Conservation (phyloP, 2,797 vertebrate genomes). For the Lindbergichthys nudifrons region DNA sequence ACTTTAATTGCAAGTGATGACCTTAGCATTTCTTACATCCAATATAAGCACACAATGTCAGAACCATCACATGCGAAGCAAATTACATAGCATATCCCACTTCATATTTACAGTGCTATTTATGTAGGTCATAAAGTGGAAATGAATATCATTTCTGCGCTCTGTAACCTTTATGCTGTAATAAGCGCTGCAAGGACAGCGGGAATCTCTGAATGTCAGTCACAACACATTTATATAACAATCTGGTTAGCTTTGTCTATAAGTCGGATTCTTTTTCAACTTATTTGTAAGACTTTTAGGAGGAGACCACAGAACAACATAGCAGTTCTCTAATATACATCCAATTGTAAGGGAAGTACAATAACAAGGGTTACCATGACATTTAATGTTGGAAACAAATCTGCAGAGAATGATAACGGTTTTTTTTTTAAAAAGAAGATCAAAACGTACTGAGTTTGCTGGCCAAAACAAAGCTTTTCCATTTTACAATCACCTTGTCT, state of each 20-base stretch:
- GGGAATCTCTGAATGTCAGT: constrained; percentile 60
- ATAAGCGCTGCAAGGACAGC: constrained; percentile 42
- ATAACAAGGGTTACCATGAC: constrained; percentile 44
- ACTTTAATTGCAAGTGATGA: constrained; percentile 82
- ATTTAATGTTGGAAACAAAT: constrained; percentile 55
- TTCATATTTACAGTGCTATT: constrained; percentile 58
- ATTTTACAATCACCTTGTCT: constrained; percentile 78
- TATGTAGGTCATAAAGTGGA: constrained; percentile 68
- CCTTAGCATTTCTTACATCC: constrained; percentile 78
- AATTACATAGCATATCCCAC: constrained; percentile 73
- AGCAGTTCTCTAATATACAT: constrained; percentile 43
- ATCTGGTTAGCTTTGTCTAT: constrained; percentile 27
- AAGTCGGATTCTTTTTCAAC: constrained; percentile 33
- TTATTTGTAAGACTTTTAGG: constrained; percentile 52
- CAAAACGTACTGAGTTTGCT: constrained; percentile 30
- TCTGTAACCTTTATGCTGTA: constrained; percentile 48
- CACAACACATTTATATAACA: constrained; percentile 59
- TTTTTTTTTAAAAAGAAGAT: constrained; percentile 30
- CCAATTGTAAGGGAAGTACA: constrained; percentile 35
- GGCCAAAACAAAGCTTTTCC: constrained; percentile 46
- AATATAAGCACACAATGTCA: constrained; percentile 74
- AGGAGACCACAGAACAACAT: constrained; percentile 42
- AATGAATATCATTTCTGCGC: constrained; percentile 74
- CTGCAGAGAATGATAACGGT: constrained; percentile 14
- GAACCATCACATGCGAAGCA: constrained; percentile 78